Conservation (phyloP, 2,888 invertebrate genomes). For the Plemyria rubiginata region DNA sequence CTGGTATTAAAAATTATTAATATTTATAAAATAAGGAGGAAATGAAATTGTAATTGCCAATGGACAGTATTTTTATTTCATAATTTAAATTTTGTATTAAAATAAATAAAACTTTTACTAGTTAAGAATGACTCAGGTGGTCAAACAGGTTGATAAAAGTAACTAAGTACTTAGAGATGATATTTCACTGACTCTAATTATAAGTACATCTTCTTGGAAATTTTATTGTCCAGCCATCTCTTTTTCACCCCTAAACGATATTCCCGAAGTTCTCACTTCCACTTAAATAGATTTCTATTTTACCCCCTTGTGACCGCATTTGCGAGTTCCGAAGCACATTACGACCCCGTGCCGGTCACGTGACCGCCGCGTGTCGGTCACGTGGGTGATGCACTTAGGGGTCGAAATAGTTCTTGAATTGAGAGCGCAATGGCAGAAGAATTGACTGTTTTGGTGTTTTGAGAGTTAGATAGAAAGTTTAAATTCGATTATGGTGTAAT, state of each 20-base stretch:
- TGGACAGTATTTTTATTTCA: no score
- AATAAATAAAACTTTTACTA: no score
- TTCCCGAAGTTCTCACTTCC: constrained; percentile 58
- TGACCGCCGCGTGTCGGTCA: constrained; percentile 33
- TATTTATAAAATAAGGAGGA: no score
- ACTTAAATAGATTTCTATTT: constrained; percentile 62
- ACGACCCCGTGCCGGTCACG: constrained; percentile 49
- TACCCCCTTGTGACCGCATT: constrained; percentile 55
- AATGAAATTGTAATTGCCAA: no score
- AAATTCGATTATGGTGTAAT: constrained; percentile 32
- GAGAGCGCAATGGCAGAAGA: constrained; percentile 48
- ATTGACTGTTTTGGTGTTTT: constrained; percentile 41
- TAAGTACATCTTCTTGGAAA: neutral
- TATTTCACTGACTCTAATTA: no score
- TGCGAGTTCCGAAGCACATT: constrained; percentile 65
- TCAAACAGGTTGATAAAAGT: no score
- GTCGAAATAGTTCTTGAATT: constrained; percentile 60
- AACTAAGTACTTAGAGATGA: no score
- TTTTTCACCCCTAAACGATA: constrained; percentile 27
- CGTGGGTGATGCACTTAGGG: constrained; percentile 46
- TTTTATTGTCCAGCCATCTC: constrained; percentile 2
- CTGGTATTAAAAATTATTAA: no score
- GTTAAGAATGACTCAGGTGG: no score
- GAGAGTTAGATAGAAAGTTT: constrained; percentile 35
- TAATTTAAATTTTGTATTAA: no score